Conservation (phyloP, 2,797 vertebrate species). For the Bradypodion ventrale region DNA sequence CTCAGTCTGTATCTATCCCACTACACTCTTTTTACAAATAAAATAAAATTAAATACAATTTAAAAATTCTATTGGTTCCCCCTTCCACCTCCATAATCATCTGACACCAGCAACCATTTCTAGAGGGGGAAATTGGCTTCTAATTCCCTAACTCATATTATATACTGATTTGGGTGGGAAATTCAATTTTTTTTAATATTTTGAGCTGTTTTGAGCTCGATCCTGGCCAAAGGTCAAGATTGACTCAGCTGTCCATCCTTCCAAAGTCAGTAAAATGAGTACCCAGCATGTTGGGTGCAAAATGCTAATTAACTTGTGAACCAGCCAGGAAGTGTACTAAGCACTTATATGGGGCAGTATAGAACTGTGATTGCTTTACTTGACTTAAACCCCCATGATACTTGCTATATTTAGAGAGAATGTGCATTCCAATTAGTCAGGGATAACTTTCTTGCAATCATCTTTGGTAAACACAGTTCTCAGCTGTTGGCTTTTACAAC, state of each 20-base stretch:
- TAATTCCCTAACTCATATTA: background rate
- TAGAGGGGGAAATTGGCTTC: background rate
- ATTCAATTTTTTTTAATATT: background rate
- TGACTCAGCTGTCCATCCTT: too few relatives aligned
- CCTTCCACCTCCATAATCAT: too few relatives aligned
- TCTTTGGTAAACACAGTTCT: background rate
- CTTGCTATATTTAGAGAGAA: background rate
- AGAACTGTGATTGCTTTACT: too few relatives aligned
- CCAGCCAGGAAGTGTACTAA: too few relatives aligned
- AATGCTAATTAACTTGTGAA: too few relatives aligned
- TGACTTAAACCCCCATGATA: background rate
- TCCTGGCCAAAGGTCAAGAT: too few relatives aligned
- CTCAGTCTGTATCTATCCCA: background rate
- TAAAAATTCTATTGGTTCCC: background rate
- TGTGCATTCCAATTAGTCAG: too few relatives aligned
- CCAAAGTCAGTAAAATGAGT: too few relatives aligned
- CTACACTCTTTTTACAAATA: background rate
- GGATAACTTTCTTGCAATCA: background rate
- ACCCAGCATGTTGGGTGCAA: too few relatives aligned
- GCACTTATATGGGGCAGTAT: too few relatives aligned
- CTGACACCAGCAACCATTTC: background rate
- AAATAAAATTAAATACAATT: background rate
- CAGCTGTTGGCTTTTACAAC: background rate
- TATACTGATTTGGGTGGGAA: background rate
- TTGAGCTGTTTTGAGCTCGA: too few relatives aligned